Conservation (phyloP, 2,888 invertebrate species). For the Polymixis lichenea region DNA sequence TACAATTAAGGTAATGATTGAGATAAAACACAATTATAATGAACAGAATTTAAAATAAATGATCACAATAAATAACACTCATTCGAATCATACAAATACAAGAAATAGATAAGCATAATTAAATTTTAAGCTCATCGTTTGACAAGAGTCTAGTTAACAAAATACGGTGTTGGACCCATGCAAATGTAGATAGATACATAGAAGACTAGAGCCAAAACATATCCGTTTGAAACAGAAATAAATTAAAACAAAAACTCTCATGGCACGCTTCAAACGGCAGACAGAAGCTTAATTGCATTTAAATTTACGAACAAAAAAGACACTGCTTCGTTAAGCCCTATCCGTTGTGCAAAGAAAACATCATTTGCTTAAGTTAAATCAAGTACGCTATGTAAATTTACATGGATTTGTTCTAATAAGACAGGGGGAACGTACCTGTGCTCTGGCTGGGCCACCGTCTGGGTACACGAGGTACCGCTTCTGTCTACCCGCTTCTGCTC, state of each 20-base stretch:
- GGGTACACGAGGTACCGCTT: constrained; percentile 91
- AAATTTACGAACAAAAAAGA: constrained; percentile 87
- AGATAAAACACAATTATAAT: constrained; percentile 14
- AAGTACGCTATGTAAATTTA: constrained; percentile 82
- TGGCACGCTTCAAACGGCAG: constrained; percentile 77
- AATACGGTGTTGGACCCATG: constrained; percentile 16
- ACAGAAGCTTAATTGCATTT: constrained; percentile 86
- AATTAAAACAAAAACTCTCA: constrained; percentile 68
- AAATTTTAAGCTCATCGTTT: constrained; percentile 34
- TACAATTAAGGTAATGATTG: neutral
- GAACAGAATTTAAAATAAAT: constrained; percentile 10
- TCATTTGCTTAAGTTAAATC: constrained; percentile 86
- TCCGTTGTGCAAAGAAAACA: constrained; percentile 85
- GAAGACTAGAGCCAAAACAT: constrained; percentile 53
- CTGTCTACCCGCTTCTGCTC: constrained; percentile 79
- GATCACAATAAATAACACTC: constrained; percentile 5
- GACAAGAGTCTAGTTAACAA: neutral
- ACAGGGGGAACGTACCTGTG: constrained; percentile 87
- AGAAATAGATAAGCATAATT: too few relatives aligned
- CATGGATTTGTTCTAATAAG: constrained; percentile 71
- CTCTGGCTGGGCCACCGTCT: constrained; percentile 90
- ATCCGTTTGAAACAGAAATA: constrained; percentile 46
- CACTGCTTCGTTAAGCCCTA: constrained; percentile 86
- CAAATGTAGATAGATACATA: constrained; percentile 19
- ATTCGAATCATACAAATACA: constrained; percentile 12